Conservation (phyloP, 2,113 vertebrate species). For the Cephalopholis sonnerati region DNA sequence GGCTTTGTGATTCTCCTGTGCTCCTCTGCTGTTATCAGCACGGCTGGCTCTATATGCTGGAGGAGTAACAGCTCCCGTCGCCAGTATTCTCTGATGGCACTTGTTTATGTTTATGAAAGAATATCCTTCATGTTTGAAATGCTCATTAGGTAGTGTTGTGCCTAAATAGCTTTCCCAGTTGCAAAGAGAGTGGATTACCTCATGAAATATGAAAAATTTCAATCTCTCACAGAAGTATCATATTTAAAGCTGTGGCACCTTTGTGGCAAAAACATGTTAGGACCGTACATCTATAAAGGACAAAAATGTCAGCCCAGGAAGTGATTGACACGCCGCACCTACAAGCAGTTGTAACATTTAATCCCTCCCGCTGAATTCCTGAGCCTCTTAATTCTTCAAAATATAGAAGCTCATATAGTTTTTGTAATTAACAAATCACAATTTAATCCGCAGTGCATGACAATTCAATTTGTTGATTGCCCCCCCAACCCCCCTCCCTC, state of each 20-base stretch:
- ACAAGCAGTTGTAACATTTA: constrained; percentile 81
- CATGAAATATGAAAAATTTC: constrained; percentile 6
- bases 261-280: not conserved
- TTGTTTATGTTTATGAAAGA: constrained; percentile 32
- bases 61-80: constrained; percentile 18
- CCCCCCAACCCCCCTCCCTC: constrained; percentile 67
- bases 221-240: not conserved
- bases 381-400: constrained; percentile 93
- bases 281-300: not conserved
- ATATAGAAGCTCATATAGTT: constrained; percentile 88
- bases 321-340: constrained; percentile 50
- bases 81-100: constrained; percentile 21
- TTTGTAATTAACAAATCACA: constrained; percentile 99
- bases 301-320: not conserved
- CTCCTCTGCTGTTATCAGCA: constrained; percentile 53
- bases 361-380: constrained; percentile 89
- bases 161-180: constrained; percentile 4
- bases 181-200: not conserved
- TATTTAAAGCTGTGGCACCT: not conserved
- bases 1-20: constrained; percentile 68
- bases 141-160: constrained; percentile 22
- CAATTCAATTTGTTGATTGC: constrained; percentile 99
- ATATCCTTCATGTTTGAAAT: constrained; percentile 29
- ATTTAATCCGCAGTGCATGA: constrained; percentile 99
- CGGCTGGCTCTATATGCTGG: constrained; percentile 17